Evolutionary conservation across 1,140 invertebrate genomes (phyloP).

Genomic region (Drosophila bipectinata): DNA sequence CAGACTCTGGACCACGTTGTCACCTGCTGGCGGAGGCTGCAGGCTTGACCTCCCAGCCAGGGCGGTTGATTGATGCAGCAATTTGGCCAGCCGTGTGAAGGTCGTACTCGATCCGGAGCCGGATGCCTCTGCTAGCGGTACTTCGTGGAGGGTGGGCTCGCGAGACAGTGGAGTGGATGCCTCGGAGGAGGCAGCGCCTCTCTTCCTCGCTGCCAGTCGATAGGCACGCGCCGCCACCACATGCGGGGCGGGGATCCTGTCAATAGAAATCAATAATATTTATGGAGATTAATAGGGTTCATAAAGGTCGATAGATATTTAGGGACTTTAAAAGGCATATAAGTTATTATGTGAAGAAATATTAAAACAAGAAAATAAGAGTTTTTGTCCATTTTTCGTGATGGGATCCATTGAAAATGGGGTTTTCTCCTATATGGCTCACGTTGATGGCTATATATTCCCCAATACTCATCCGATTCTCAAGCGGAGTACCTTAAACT

Average conservation of each 20-base stretch:
- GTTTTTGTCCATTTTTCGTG: too few species aligned
- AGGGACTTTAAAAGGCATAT: too few species aligned
- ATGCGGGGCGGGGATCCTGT: slow-evolving; percentile 87
- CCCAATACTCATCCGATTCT: too few species aligned
- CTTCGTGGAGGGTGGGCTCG: slow-evolving; percentile 61
- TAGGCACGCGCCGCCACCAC: slow-evolving; percentile 85
- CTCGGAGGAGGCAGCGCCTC: slow-evolving; percentile 62
- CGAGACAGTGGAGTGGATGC: slow-evolving; percentile 57
- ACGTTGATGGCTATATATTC: too few species aligned
- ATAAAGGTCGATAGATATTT: too few species aligned
- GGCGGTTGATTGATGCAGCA: slow-evolving; percentile 87
- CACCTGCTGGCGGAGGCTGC: slow-evolving; percentile 58
- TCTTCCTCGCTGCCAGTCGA: slow-evolving; percentile 83
- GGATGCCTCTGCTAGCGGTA: slow-evolving; percentile 48
- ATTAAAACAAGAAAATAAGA: too few species aligned
- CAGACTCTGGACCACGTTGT: slow-evolving; percentile 46
- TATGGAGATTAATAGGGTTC: background rate
- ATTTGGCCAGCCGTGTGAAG: slow-evolving; percentile 88
- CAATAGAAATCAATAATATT: slow-evolving; percentile 13
- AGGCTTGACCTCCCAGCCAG: slow-evolving; percentile 81
- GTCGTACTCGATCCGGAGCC: slow-evolving; percentile 83
- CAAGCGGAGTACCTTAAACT: too few species aligned
- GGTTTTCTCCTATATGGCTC: too few species aligned
- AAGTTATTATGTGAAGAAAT: too few species aligned
- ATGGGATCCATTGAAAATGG: too few species aligned